phyloP scores from a whole-genome alignment of 92 coral and sea anemone species.

The Heteractis magnifica region DNA sequence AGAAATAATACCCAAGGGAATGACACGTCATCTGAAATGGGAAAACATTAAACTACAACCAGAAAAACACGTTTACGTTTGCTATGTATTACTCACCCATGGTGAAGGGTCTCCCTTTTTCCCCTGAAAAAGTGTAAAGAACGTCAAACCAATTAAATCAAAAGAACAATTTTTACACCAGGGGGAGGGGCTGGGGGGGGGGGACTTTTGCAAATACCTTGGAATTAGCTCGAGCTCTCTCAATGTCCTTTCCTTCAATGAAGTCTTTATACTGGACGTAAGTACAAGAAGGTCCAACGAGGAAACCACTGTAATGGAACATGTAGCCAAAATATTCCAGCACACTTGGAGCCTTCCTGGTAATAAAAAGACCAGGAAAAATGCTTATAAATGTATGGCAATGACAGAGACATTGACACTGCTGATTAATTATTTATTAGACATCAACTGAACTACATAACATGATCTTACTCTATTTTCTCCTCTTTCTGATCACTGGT shows the following conservation, averaged over 20 bases:
- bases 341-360: conserved; percentile 64
- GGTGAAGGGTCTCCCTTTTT: not conserved
- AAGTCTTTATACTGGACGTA: conserved; percentile 69
- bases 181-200: not conserved
- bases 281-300: conserved; percentile 77
- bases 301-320: conserved; percentile 69
- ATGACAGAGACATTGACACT: not conserved
- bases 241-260: conserved; percentile 66
- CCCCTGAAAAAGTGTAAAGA: not conserved
- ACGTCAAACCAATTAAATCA: not conserved
- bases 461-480: conserved; percentile 45
- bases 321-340: conserved; percentile 79
- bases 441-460: no score
- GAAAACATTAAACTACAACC: not conserved
- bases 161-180: not conserved
- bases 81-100: not conserved
- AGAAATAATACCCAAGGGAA: not conserved
- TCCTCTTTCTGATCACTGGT: conserved; percentile 61
- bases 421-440: no score
- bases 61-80: no score
- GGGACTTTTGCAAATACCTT: conserved; percentile 8
- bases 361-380: not conserved
- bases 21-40: not conserved
- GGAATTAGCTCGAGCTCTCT: conserved; percentile 8
- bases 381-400: not conserved